These are phyloP conservation scores for Pyrochroa serraticornis DNA, from an alignment of 2,888 invertebrate species.

Conservation along the genomic window DNA sequence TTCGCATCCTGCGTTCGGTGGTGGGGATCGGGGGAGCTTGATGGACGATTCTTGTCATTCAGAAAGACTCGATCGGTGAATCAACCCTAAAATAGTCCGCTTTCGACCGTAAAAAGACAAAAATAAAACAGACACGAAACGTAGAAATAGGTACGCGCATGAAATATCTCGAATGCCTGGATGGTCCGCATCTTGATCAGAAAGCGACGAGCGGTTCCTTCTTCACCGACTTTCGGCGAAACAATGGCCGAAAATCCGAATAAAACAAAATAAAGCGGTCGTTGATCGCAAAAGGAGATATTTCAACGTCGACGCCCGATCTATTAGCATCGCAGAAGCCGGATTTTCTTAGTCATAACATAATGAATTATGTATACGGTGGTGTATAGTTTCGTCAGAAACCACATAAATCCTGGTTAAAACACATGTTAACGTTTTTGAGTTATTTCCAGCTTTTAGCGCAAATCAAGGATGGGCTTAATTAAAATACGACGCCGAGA, in stretches of 20 bases:
- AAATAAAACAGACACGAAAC: constrained; percentile 12
- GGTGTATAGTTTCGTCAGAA: constrained; percentile 38
- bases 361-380: constrained; percentile 45
- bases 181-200: too few species aligned
- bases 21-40: constrained; percentile 28
- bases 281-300: constrained; percentile 7
- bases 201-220: too few species aligned
- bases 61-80: constrained; percentile 45
- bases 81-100: constrained; percentile 49
- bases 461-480: constrained; percentile 21
- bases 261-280: constrained; percentile 11
- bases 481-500: constrained; percentile 24
- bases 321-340: constrained; percentile 35
- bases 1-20: too few species aligned
- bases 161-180: too few species aligned
- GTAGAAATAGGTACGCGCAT: not conserved
- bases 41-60: constrained; percentile 47
- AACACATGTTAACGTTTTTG: constrained; percentile 39
- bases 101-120: constrained; percentile 44
- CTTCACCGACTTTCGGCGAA: too few species aligned
- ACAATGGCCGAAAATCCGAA: not conserved
- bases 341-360: constrained; percentile 46
- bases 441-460: constrained; percentile 31
- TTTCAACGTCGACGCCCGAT: constrained; percentile 19
- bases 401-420: constrained; percentile 35